Evolutionary conservation across 2,113 vertebrate species (phyloP).

Genomic region (Circaetus gallicus): DNA sequence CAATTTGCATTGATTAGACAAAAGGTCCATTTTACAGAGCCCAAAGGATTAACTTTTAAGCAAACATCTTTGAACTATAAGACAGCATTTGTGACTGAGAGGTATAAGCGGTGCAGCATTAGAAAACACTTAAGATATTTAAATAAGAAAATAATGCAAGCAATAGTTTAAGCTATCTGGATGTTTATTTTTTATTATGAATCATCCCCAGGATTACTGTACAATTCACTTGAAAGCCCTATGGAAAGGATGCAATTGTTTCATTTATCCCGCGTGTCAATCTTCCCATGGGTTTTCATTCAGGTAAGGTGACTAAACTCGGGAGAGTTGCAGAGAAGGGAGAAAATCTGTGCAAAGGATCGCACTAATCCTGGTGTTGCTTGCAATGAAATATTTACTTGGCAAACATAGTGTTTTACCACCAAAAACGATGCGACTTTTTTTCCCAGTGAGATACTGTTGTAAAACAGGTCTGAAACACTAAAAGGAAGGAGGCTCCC

Average conservation of each 20-base stretch:
- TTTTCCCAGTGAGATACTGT: background rate
- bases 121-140: slow-evolving; percentile 66
- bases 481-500: background rate
- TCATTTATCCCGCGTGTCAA: slow-evolving; percentile 55
- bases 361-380: background rate
- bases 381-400: slow-evolving; percentile 44
- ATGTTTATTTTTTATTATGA: slow-evolving; percentile 70
- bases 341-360: background rate
- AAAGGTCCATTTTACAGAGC: slow-evolving; percentile 97
- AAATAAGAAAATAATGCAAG: slow-evolving; percentile 63
- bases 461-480: background rate
- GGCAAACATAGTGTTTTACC: background rate
- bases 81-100: slow-evolving; percentile 70
- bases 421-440: background rate
- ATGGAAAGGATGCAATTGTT: slow-evolving; percentile 59
- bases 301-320: slow-evolving; percentile 48
- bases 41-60: slow-evolving; percentile 92
- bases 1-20: slow-evolving; percentile 98
- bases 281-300: slow-evolving; percentile 40
- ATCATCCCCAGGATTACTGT: slow-evolving; percentile 58
- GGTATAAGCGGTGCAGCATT: slow-evolving; percentile 61
- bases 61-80: slow-evolving; percentile 88
- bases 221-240: slow-evolving; percentile 60
- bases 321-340: slow-evolving; percentile 14
- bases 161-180: slow-evolving; percentile 60